Evolutionary conservation across 2,888 invertebrate species (phyloP), one percentile per base, ranked within the genome.

Genomic region (Monochamus alternatus): DNA sequence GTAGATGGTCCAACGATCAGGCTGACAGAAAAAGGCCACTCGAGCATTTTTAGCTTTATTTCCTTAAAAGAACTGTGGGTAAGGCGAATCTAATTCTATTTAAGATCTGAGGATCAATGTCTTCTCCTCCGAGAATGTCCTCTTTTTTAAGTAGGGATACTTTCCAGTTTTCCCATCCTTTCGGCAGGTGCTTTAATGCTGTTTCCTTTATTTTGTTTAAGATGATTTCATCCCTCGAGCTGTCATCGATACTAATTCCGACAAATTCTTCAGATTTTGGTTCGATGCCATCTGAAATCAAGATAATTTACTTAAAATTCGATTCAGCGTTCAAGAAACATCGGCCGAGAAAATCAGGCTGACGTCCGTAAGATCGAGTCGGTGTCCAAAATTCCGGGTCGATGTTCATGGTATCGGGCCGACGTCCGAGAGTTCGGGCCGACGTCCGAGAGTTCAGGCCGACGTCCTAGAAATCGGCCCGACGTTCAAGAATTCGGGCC

Each of bases 1-100:
- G 75, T 66, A 32, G 75, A 62, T 3, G 78, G 78, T 32, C 66
- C 72, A n/a, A 75, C 68, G 32, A 80, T 79, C 3, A 80, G 74
- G 12, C 79, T 79, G 22, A 77, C 52, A 52, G 81, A 81, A 9
- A 84, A 72, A 8, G 79, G 77, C 82, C 81, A 83, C 7, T 75
- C 62, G 9, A 83, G 66, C 58, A 83, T 75, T 43, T 70, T 76
- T 5, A 79, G 14, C 62, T 82, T 83, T 32, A 75, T 80, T 62
- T 81, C 76, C n/a, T 76, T 38, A 69, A 68, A 83, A 5, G 60
- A 0, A 82, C 81, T 8, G 81, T 84, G 3, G 81, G 84, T 3
- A 83, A 68, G 0, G 81, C 83, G 63, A 82, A 84, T 43, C 82
- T 77, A 2, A 84, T 62, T 74, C 82, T 84, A 52, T 81, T 83